Evolutionary conservation across 2,113 vertebrate genomes (phyloP), one percentile per base, ranked within the genome.

Genomic region (Haemorhous mexicanus): DNA sequence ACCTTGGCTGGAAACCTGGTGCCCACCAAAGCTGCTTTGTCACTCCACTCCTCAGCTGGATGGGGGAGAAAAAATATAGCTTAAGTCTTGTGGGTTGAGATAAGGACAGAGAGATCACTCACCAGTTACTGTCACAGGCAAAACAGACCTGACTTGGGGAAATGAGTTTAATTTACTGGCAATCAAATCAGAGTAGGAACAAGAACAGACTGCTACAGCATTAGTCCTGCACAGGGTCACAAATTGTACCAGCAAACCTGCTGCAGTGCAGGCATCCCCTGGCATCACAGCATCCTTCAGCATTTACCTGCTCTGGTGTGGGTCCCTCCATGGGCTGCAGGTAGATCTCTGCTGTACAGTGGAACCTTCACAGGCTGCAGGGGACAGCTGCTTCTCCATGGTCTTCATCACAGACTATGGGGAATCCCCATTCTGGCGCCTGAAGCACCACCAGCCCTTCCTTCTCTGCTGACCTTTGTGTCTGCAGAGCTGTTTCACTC

Each of bases 341-440:
- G 10, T 26, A 46, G 14, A 53, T 35, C 41, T 37, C 35, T 83
- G 17, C 30, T 55, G 39, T 50, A 18, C 69, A 11, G 11, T n/a
- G 62, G 9, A 41, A 41, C 17, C 17, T 47, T 9, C 30, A 23
- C 4, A 11, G 41, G 47, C 41, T 43, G 35, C 79, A 68, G 46
- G 16, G 16, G 3, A 20, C 52, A 46, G 52, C 46, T 67, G 44
- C 44, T 13, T 52, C n/a, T 41, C 23, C 28, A 7, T 30, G 23
- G 28, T 24, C 69, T 74, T 32, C 39, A n/a, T 73, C 39, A 75
- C 22, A 32, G 20, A 33, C 16, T n/a, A 16, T 37, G 30, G 21
- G 41, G 26, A 55, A 15, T 41, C 39, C 56, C 27, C 0, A 0
- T 47, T 69, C 47, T 35, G 35, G n/a, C 0, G 0, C 47, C 41